Conservation (phyloP, 2,113 vertebrate genomes). For the Aptenodytes forsteri region DNA sequence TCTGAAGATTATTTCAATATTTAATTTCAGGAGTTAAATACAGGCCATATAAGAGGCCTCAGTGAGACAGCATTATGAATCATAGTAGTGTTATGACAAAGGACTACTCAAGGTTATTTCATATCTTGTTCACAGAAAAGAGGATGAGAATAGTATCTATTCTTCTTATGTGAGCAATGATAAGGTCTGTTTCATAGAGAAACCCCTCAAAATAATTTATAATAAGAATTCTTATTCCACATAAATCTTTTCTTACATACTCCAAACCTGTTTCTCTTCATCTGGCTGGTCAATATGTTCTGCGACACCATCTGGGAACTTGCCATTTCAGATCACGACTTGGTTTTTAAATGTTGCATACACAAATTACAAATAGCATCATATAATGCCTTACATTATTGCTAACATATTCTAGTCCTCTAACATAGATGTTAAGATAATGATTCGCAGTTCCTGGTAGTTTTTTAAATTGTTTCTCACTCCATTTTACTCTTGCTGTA, state of each 20-base stretch:
- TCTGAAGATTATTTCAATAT: accelerated
- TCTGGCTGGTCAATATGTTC: not conserved
- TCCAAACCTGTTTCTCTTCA: not conserved
- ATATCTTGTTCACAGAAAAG: not conserved
- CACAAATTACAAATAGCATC: not conserved
- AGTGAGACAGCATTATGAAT: not conserved
- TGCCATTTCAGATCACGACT: slow-evolving; percentile 64
- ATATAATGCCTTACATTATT: not conserved
- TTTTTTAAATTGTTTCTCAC: not conserved
- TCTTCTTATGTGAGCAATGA: not conserved
- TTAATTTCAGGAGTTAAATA: not conserved
- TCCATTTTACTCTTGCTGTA: not conserved
- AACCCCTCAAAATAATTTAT: not conserved
- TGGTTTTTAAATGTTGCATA: slow-evolving; percentile 59
- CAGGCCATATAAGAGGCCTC: not conserved
- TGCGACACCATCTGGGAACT: slow-evolving; percentile 40
- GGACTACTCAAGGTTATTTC: not conserved
- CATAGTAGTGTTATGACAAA: not conserved
- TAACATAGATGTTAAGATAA: not conserved
- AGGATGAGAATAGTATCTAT: not conserved
- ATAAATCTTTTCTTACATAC: not conserved
- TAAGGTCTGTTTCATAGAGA: not conserved
- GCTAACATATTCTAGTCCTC: not conserved
- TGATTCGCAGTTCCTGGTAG: not conserved
- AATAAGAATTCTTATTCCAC: not conserved